Evolutionary conservation across 2,797 vertebrate genomes (phyloP).

Genomic region (Cyprinodon diabolis): DNA sequence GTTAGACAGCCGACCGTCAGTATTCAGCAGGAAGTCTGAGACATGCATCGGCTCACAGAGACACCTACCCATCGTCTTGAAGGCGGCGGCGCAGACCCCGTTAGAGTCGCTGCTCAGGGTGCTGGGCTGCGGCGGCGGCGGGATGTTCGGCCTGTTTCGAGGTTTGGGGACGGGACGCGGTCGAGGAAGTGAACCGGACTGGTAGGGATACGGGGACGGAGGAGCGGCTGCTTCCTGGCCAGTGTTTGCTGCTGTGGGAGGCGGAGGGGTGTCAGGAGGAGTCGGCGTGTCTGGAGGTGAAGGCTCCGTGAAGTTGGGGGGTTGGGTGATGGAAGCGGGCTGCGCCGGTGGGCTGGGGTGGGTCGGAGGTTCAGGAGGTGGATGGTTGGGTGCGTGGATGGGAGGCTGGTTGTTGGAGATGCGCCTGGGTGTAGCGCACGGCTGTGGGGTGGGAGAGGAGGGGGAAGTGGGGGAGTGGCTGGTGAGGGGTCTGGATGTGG

Average conservation of each 20-base stretch:
- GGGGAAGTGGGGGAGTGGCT: slow-evolving; percentile 82
- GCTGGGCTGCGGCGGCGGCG: slow-evolving; percentile 90
- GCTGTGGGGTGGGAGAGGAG: slow-evolving; percentile 72
- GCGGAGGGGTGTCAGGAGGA: slow-evolving; percentile 89
- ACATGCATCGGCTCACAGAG: background rate
- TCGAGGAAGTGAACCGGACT: slow-evolving; percentile 85
- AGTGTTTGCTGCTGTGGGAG: slow-evolving; percentile 10
- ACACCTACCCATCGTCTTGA: slow-evolving; percentile 83
- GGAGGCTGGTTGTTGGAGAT: slow-evolving; percentile 87
- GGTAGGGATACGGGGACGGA: slow-evolving; percentile 69
- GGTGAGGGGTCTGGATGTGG: slow-evolving; percentile 80
- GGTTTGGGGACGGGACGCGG: slow-evolving; percentile 92
- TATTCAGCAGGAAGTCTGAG: background rate
- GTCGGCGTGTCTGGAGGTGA: slow-evolving; percentile 88
- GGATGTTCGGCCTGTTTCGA: slow-evolving; percentile 89
- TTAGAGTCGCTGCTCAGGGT: slow-evolving; percentile 62
- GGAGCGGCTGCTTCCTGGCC: slow-evolving; percentile 63
- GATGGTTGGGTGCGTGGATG: slow-evolving; percentile 92
- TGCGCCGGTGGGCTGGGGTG: slow-evolving; percentile 77
- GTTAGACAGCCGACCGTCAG: slow-evolving; percentile 73
- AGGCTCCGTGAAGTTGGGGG: slow-evolving; percentile 72
- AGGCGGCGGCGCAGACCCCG: slow-evolving; percentile 75
- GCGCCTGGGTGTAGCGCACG: slow-evolving; percentile 82
- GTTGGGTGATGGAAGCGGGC: slow-evolving; percentile 53
- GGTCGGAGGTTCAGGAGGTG: slow-evolving; percentile 90